phyloP scores from a whole-genome alignment of 1,140 invertebrate species.

The Cotesia chilonis region DNA sequence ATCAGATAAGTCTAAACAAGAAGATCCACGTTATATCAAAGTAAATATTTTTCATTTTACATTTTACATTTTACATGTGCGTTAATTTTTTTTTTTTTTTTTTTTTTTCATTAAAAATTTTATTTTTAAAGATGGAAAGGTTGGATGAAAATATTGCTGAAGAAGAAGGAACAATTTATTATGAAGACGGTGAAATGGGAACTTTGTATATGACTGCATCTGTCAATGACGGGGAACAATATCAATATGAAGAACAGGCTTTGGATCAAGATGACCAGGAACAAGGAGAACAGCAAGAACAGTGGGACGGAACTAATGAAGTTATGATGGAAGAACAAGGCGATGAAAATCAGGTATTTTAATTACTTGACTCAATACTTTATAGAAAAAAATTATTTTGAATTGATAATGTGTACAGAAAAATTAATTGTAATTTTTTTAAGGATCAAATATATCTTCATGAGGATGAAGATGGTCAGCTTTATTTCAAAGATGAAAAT shows the following conservation, averaged over 20 bases:
- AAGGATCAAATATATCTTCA: conserved; percentile 63
- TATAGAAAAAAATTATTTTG: not conserved
- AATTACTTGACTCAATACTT: too few relatives aligned
- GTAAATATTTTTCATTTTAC: conserved; percentile 42
- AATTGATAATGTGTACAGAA: not conserved
- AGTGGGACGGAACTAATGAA: conserved; percentile 20
- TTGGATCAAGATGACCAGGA: conserved; percentile 53
- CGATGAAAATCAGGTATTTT: conserved; percentile 47
- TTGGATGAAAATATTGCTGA: conserved; percentile 54
- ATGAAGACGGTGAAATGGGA: conserved; percentile 60
- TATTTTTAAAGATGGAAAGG: conserved; percentile 53
- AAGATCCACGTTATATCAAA: conserved; percentile 50
- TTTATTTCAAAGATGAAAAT: conserved; percentile 63
- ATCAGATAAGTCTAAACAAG: conserved; percentile 40
- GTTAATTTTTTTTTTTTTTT: conserved; percentile 4
- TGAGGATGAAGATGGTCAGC: conserved; percentile 61
- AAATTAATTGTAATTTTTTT: conserved; percentile 32
- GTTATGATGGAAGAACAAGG: conserved; percentile 42
- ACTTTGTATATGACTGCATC: conserved; percentile 56
- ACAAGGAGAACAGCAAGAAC: conserved; percentile 37
- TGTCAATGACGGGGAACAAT: conserved; percentile 53
- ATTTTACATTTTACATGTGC: not conserved
- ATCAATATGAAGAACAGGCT: conserved; percentile 49
- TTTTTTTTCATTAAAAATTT: not conserved
- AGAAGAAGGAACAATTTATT: conserved; percentile 60